phyloP scores from a whole-genome alignment of 2,888 invertebrate genomes.

The Meteorus colon region DNA sequence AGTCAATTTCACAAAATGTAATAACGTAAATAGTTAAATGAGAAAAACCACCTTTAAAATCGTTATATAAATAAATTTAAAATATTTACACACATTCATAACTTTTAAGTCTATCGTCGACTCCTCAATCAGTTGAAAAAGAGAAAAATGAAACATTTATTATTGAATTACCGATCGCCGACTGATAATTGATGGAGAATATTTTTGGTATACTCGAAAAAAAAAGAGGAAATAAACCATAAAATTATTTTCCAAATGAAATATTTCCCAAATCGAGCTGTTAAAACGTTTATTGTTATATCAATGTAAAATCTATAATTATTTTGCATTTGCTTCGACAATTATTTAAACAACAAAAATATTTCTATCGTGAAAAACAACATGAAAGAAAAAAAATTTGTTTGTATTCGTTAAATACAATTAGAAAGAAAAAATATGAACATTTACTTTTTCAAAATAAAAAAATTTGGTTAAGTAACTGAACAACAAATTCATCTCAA shows the following conservation, averaged over 20 bases:
- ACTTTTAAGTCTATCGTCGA: slow-evolving; percentile 71
- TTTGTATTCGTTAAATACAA: not conserved
- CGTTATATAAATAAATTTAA: slow-evolving; percentile 28
- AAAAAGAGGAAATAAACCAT: slow-evolving; percentile 33
- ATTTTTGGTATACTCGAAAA: slow-evolving; percentile 57
- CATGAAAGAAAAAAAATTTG: not conserved
- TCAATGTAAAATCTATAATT: no score
- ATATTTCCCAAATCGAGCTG: no score
- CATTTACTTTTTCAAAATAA: not conserved
- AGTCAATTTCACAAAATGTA: slow-evolving; percentile 10
- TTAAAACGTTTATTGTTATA: no score
- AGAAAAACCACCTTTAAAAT: slow-evolving; percentile 47
- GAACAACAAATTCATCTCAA: not conserved
- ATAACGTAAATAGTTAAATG: slow-evolving; percentile 26
- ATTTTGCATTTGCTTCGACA: not conserved
- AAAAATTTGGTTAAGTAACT: not conserved
- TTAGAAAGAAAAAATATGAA: not conserved
- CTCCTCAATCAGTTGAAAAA: slow-evolving; percentile 69
- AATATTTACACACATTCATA: slow-evolving; percentile 48
- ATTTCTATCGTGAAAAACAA: not conserved
- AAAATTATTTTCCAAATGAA: not conserved
- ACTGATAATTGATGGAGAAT: slow-evolving; percentile 59
- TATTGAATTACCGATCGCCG: slow-evolving; percentile 52
- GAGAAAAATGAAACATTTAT: slow-evolving; percentile 40
- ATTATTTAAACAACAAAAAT: not conserved